Base-by-base conservation (phyloP, 2,888 invertebrate species). In the Halictus ligatus region DNA sequence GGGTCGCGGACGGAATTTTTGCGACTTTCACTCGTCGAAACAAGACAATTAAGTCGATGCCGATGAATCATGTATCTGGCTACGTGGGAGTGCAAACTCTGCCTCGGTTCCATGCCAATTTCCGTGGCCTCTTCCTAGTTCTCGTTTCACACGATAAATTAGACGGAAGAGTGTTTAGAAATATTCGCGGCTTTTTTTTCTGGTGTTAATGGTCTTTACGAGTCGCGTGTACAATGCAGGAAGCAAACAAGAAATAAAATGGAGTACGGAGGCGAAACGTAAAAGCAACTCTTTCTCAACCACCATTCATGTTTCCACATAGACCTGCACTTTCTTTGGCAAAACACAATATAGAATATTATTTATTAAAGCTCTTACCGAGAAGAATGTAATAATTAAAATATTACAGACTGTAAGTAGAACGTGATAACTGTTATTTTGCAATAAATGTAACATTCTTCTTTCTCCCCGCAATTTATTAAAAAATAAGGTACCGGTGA, bases 101-200 rank as follows among this genome's bases (percentile, higher is more conserved):
- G 75, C 83, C 78, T 81, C 75, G 91, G 85, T 82, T 91, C 91
- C 91, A 91, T 91, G 91, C 84, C 87, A 90, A 91, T 91, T 91
- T 91, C 90, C 89, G 86, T 58, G 83, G n/a, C 69, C 85, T 87
- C 90, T 90, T 90, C 90, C 90, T 89, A 89, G 89, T 85, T 81
- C 88, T 88, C 82, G 82, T 86, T 90, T 90, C 90, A 85, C 90
- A 90, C 90, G 90, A 88, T 81, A 78, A 90, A 90, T 90, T 90
- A 84, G 79, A 67, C 78, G 79, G 50, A 71, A 77, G 82, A 73
- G 69, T 77, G 43, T 85, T 81, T 78, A 79, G 79, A 80, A 76
- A 85, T 71, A 85, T 75, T 75, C 71, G 35, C 60, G 58, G 50
- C 48, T 58, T 64, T 81, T 81, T 50, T 64, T 74, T 64, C 35